A percentile compares a stretch with the other conserved stretches of the same genome.
Evolutionary conservation across 2,888 invertebrate genomes (phyloP).

Genomic region (Sinotaia quadrata): DNA sequence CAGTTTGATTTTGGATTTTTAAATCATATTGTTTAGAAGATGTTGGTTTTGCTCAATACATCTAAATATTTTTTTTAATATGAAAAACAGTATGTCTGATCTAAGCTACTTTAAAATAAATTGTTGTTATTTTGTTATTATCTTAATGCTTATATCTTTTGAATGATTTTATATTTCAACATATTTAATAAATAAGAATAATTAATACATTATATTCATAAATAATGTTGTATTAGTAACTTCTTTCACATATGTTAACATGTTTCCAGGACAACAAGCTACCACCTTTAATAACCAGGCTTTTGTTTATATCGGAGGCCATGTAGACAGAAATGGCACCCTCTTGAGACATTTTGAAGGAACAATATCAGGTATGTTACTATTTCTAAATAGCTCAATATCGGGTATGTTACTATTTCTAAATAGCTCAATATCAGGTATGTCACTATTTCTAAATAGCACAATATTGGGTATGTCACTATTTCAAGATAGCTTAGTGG

Average conservation of each 20-base stretch:
- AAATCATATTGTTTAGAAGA: too few species aligned
- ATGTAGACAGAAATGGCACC: constrained; percentile 64
- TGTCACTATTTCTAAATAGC: too few species aligned
- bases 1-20: too few species aligned
- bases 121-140: not conserved
- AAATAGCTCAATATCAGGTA: too few species aligned
- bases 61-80: too few species aligned
- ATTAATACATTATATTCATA: not conserved
- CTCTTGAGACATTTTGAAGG: constrained; percentile 89
- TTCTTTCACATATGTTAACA: too few species aligned
- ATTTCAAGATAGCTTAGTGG: too few species aligned
- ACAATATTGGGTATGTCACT: too few species aligned
- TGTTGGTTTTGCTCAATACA: too few species aligned
- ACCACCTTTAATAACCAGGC: constrained; percentile 94
- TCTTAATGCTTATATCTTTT: not conserved
- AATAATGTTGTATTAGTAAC: too few species aligned
- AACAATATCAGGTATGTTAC: constrained; percentile 78
- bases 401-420: too few species aligned
- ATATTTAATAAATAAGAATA: not conserved
- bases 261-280: constrained; percentile 84
- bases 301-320: constrained; percentile 89
- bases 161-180: not conserved
- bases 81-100: not conserved
- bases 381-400: too few species aligned
- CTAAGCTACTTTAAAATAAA: not conserved